Base-by-base conservation (phyloP, 2,797 vertebrate species). In the Eulemur rubriventer region DNA sequence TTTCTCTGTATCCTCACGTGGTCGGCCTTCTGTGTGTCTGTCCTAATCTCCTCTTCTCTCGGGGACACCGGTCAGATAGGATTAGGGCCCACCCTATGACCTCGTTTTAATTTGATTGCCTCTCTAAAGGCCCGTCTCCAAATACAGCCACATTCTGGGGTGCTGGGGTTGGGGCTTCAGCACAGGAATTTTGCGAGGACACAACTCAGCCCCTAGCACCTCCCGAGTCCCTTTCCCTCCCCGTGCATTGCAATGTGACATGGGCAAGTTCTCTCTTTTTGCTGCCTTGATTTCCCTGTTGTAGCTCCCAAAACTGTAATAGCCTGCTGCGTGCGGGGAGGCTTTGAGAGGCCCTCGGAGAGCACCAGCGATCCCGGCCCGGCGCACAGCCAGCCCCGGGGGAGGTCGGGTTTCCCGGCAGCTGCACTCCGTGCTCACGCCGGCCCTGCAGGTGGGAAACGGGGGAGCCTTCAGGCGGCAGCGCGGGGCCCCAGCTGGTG, bases 161-260 rank as follows among this genome's bases (percentile, higher is more conserved):
- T 22, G 2, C 67, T 4, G 6, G 16, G 17, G 13, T 65, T 26
- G 17, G 6, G n/a, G 38, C 38, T 59, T 88, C 46, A 10, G 7
- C 12, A 0, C 2, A 10, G 4, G 41, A 33, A 52, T 22, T 7
- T 6, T 0, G 55, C 11, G 17, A 20, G 1, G 38, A 76, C 22
- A 6, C 4, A 2, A 4, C 14, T 35, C 52, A 43, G 30, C n/a
- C 72, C 22, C 0, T 3, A 0, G 38, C 43, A 46, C n/a, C 6
- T 24, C 33, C n/a, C 7, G 11, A 41, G n/a, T 55, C 43, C 67
- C 1, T 6, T 17, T 43, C n/a, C 9, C 0, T 18, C 35, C 20
- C 28, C 46, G 0, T 11, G 0, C 0, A 0, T 0, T 0, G 46
- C 41, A 61, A 2, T 3, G 38, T 9, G 78, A 18, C 0, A 1